Evolutionary conservation across 1,140 invertebrate species (phyloP).

Genomic region (Drosophila ambigua): DNA sequence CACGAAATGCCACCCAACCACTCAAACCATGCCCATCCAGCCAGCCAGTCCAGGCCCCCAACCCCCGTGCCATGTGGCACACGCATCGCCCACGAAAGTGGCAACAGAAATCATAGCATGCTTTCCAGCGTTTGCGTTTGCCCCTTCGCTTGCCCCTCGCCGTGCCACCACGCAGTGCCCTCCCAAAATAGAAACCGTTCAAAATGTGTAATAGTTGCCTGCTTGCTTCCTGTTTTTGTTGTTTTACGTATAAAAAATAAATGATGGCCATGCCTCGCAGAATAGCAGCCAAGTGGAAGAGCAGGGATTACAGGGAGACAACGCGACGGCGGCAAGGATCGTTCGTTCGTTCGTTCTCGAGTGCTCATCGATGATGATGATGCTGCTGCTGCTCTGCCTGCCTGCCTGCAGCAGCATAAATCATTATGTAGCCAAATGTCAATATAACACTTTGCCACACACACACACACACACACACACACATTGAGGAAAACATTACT

Average conservation of each 20-base stretch:
- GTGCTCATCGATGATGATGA: conserved; percentile 2
- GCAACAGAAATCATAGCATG: conserved; percentile 60
- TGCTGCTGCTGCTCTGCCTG: not conserved
- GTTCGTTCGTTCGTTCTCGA: conserved; percentile 2
- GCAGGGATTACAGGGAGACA: conserved; percentile 33
- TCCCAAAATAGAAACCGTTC: not conserved
- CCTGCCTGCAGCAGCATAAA: conserved; percentile 63
- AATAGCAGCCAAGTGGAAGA: conserved; percentile 29
- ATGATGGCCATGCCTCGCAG: conserved; percentile 53
- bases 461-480: conserved; percentile 10
- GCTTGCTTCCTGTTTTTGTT: conserved; percentile 10
- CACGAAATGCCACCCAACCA: conserved; percentile 53
- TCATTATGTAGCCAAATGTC: conserved; percentile 77
- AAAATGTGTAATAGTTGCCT: conserved; percentile 7
- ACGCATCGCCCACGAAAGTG: conserved; percentile 20
- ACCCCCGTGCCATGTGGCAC: conserved; percentile 4
- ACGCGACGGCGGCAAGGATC: conserved; percentile 22
- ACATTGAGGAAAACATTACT: conserved; percentile 30
- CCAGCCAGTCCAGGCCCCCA: no score
- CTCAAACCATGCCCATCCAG: not conserved
- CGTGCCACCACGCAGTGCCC: not conserved
- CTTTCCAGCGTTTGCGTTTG: conserved; percentile 56
- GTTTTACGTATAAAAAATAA: conserved; percentile 52
- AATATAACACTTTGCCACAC: conserved; percentile 72
- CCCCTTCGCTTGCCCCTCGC: conserved; percentile 37